phyloP scores from a whole-genome alignment of 2,888 invertebrate species.

The Conchocele bisecta region DNA sequence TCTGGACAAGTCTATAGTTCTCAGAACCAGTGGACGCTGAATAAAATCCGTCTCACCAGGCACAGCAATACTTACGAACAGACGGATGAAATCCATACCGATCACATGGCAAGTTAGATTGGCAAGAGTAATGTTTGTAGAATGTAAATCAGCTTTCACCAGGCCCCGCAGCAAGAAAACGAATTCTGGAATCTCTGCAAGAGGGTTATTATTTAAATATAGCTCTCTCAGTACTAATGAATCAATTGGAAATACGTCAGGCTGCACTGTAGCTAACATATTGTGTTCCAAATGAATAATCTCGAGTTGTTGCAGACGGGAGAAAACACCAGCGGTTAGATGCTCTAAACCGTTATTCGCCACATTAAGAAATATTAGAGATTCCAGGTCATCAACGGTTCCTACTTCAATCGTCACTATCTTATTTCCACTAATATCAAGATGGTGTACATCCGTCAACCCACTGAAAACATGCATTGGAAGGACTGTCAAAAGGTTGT shows the following conservation, averaged over 20 bases:
- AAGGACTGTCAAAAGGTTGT: conserved; percentile 6
- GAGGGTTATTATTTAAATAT: conserved; percentile 26
- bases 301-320: background rate
- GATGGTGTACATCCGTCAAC: conserved; percentile 3
- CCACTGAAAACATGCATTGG: conserved; percentile 6
- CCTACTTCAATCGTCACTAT: background rate
- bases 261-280: background rate
- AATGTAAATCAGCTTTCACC: conserved; percentile 8
- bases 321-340: background rate
- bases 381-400: background rate
- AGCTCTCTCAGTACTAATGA: conserved; percentile 16
- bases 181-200: conserved; percentile 20
- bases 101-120: conserved; percentile 24
- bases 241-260: conserved; percentile 14
- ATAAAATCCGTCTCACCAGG: conserved; percentile 21
- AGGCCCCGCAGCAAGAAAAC: conserved; percentile 31
- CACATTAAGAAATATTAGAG: background rate
- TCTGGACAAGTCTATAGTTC: conserved; percentile 24
- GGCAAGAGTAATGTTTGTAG: conserved; percentile 19
- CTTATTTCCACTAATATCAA: conserved; percentile 19
- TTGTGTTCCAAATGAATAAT: conserved; percentile 23
- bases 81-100: conserved; percentile 4
- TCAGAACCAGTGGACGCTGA: conserved; percentile 4
- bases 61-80: conserved; percentile 15
- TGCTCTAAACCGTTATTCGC: conserved; percentile 1